A percentile compares a stretch with the other conserved stretches of the same genome.
These are phyloP conservation scores for Ephestia elutella DNA, from an alignment of 1,140 invertebrate species.

Conservation along the genomic window DNA sequence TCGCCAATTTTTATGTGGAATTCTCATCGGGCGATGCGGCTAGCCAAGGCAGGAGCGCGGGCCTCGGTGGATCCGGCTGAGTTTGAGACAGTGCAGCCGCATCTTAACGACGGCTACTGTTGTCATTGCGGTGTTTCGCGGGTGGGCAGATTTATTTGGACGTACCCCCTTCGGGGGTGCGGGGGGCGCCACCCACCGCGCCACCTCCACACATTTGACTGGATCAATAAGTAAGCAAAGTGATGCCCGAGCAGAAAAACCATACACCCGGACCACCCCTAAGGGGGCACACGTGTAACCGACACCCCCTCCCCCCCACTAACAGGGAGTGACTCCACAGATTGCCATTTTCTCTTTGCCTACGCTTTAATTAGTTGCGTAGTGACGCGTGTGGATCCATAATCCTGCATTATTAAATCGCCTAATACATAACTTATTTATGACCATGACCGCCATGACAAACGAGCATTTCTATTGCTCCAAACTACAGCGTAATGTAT, in stretches of 20 bases:
- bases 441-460: not conserved
- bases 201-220: constrained; percentile 75
- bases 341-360: constrained; percentile 76
- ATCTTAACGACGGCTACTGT: constrained; percentile 66
- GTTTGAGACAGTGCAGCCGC: constrained; percentile 44
- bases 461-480: constrained; percentile 4
- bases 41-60: not conserved
- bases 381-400: constrained; percentile 70
- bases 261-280: constrained; percentile 72
- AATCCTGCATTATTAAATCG: constrained; percentile 65
- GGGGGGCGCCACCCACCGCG: constrained; percentile 66
- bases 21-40: constrained; percentile 2
- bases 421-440: constrained; percentile 28
- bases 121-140: constrained; percentile 73
- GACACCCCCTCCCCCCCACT: constrained; percentile 70
- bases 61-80: not conserved
- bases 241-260: constrained; percentile 76
- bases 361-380: constrained; percentile 75
- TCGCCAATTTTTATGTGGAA: constrained; percentile 28
- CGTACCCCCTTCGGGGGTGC: constrained; percentile 59
- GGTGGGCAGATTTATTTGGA: constrained; percentile 73
- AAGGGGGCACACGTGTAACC: constrained; percentile 73
- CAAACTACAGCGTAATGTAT: not conserved
- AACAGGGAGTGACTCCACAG: constrained; percentile 75
- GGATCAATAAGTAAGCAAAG: constrained; percentile 76